Percentiles rank a stretch among this genome's conserved stretches.
These are phyloP conservation scores for Megaptera novaeangliae DNA, from an alignment of 2,113 vertebrate species.

Conservation along the genomic window DNA sequence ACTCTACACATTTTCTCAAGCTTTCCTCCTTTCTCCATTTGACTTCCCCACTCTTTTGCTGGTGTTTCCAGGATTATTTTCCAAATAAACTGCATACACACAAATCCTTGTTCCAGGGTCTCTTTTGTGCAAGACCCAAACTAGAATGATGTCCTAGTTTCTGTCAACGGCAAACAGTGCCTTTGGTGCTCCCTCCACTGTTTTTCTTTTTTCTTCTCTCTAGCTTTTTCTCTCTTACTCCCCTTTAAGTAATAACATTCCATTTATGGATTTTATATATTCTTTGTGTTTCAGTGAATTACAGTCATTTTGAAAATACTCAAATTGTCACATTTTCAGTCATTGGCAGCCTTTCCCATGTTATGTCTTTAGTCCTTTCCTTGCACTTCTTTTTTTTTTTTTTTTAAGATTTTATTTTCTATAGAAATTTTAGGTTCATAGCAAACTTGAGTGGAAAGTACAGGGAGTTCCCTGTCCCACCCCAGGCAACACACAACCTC, in stretches of 20 bases:
- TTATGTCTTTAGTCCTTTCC: background rate
- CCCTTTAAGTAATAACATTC: background rate
- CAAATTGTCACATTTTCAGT: background rate
- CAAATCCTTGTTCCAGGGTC: background rate
- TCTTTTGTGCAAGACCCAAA: background rate
- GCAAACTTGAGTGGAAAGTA: background rate
- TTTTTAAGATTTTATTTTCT: background rate
- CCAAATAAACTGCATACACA: background rate
- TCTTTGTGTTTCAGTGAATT: background rate
- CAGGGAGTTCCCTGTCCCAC: background rate
- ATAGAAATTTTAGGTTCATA: background rate
- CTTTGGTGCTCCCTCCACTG: no score
- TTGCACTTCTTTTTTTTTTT: background rate
- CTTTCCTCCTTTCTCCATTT: background rate
- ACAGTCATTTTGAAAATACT: background rate
- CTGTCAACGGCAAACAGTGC: background rate
- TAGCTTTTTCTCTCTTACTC: background rate
- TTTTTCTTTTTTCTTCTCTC: background rate
- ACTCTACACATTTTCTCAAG: background rate
- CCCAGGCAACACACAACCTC: background rate
- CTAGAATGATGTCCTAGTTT: no score
- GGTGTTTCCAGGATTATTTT: background rate
- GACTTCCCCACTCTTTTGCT: accelerated
- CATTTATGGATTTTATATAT: background rate
- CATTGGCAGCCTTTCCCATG: background rate